Evolutionary conservation across 2,797 vertebrate species (phyloP).

Genomic region (Uromys caudimaculatus): DNA sequence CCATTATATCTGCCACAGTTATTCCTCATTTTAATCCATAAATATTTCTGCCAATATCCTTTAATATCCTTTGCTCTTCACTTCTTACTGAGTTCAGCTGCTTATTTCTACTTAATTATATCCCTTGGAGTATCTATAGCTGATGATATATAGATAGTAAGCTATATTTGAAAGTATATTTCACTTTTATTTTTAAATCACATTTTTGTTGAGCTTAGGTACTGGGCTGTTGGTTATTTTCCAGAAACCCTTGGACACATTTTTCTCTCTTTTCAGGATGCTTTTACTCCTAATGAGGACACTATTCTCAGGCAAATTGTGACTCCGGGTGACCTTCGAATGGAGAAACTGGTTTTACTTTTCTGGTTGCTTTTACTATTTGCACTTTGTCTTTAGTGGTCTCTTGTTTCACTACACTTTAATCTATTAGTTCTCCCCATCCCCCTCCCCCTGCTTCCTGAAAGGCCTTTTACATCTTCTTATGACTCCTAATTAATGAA

Average conservation of each 20-base stretch:
- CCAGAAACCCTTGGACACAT: neutral
- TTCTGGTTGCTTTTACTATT: conserved; percentile 50
- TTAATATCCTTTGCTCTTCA: neutral
- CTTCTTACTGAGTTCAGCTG: conserved; percentile 33
- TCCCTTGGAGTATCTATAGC: neutral
- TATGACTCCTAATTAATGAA: neutral
- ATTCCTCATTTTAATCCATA: conserved; percentile 15
- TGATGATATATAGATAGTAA: neutral
- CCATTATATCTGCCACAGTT: neutral
- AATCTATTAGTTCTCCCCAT: neutral
- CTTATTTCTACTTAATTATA: neutral
- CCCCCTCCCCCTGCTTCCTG: neutral
- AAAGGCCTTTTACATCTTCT: neutral
- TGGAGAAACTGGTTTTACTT: neutral
- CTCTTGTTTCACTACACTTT: neutral
- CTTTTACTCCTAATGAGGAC: neutral
- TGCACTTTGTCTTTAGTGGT: neutral
- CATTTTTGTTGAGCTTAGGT: conserved; percentile 44
- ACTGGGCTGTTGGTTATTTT: neutral
- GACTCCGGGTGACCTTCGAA: neutral
- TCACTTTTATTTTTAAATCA: neutral
- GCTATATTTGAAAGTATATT: conserved; percentile 4
- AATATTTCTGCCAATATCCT: neutral
- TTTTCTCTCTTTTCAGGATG: neutral
- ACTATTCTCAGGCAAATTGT: neutral